A percentile compares a stretch with the other conserved stretches of the same genome.
These are phyloP conservation scores for Scyliorhinus canicula DNA, from an alignment of 2,797 vertebrate species.

Conservation along the genomic window DNA sequence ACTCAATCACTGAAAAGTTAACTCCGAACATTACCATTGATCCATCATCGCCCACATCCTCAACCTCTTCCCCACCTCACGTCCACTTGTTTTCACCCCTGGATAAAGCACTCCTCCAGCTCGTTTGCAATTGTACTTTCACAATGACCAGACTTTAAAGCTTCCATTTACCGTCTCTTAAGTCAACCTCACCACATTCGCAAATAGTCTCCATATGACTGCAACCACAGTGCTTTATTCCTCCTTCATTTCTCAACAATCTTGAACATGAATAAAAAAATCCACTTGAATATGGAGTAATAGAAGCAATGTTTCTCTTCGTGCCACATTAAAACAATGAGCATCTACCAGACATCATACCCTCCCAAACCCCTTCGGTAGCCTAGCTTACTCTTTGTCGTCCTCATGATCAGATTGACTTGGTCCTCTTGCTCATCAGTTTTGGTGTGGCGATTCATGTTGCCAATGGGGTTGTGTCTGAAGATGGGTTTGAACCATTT, in stretches of 20 bases:
- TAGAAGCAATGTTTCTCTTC: not conserved
- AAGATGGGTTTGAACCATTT: not conserved
- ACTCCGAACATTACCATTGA: not conserved
- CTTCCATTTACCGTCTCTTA: not conserved
- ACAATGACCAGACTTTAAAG: not conserved
- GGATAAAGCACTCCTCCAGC: not conserved
- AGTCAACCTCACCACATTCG: not conserved
- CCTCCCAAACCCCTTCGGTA: not conserved
- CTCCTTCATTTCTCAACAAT: too few relatives aligned
- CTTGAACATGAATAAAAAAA: not conserved
- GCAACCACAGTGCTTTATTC: not conserved
- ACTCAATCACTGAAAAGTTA: not conserved
- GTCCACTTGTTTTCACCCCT: not conserved
- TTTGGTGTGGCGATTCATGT: not conserved
- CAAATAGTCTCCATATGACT: not conserved
- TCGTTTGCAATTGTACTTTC: not conserved
- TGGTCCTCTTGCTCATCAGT: not conserved
- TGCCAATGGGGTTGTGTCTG: not conserved
- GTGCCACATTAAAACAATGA: too few relatives aligned
- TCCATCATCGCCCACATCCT: not conserved
- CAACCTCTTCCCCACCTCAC: not conserved
- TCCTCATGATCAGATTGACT: not conserved
- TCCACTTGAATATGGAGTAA: not conserved
- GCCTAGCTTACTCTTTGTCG: not conserved
- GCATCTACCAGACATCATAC: not conserved